Evolutionary conservation across 2,113 vertebrate species (phyloP).

Genomic region (Sphyrna mokarran): DNA sequence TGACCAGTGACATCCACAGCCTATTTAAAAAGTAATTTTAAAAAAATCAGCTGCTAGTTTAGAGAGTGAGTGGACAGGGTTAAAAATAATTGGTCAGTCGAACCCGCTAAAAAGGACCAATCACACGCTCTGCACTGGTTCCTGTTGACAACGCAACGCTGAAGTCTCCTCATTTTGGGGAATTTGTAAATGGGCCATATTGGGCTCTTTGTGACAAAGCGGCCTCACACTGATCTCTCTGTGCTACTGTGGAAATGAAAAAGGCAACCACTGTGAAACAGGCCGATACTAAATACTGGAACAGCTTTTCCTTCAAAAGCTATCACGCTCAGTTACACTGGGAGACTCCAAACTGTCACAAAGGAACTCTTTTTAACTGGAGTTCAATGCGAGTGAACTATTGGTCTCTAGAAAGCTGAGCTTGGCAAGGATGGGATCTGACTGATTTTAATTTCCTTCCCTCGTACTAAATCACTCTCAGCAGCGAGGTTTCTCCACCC

Average conservation of each 20-base stretch:
- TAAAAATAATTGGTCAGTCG: not conserved
- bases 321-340: conserved; percentile 1
- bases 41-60: not conserved
- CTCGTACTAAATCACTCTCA: not conserved
- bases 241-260: not conserved
- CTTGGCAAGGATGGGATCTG: too few species aligned
- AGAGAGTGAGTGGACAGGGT: not conserved
- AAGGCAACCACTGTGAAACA: not conserved
- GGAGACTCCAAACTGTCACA: not conserved
- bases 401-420: not conserved
- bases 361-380: not conserved
- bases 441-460: not conserved
- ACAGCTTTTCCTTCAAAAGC: conserved; percentile 8
- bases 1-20: too few species aligned
- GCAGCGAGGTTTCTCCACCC: too few species aligned
- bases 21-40: too few species aligned
- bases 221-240: conserved; percentile 19
- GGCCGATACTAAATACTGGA: not conserved
- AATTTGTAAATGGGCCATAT: not conserved
- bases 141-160: not conserved
- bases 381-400: not conserved
- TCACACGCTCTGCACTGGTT: not conserved
- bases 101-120: not conserved
- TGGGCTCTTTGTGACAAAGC: not conserved
- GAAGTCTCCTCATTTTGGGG: not conserved